Evolutionary conservation across 1,140 invertebrate genomes (phyloP), one percentile per base, ranked within the genome.

Genomic region (Leptinotarsa lineolata): DNA sequence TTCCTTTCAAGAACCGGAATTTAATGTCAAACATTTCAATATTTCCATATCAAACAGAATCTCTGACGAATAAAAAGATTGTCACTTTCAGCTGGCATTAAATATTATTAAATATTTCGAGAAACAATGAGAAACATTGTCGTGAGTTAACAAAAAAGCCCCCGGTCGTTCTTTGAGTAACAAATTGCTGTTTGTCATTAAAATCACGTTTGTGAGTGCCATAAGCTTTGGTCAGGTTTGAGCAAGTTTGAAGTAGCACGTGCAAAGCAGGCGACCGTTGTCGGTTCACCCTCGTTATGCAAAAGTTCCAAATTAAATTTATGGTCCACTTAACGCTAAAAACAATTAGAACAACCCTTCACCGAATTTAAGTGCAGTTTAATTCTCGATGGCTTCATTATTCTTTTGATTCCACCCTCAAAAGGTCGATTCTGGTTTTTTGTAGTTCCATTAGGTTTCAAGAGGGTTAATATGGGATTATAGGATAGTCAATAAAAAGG

Each of bases 241-340:
- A 68, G 72, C 61, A 71, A 73, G 64, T 70, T 73, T 66, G 58
- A 61, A 74, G 66, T 39, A 60, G 76, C 76, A 76, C 71, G 72
- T 76, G 75, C 69, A 68, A 44, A 39, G 69, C 64, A 67, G 59
- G 61, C 69, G 68, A 54, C 48, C 48, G 48, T 54, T 72, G 68
- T 44, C 44, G 71, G 68, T 76, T 73, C 71, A 76, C 75, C 75
- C 74, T 72, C 70, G 77, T 78, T 76, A 78, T 70, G 68, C 77
- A 73, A 78, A 78, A 78, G 75, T 78, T 78, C 75, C 74, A 73
- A 75, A 75, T 75, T 68, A 73, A 75, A 75, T 75, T 69, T 75
- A 75, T 70, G 74, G 71, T 45, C 71, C 67, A 75, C 68, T 69
- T 69, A 69, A 69, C 68, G 54, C 74, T 72, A 71, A 72, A 72